These are phyloP conservation scores for Harpagifer antarcticus DNA, from an alignment of 2,797 vertebrate genomes.

Conservation along the genomic window DNA sequence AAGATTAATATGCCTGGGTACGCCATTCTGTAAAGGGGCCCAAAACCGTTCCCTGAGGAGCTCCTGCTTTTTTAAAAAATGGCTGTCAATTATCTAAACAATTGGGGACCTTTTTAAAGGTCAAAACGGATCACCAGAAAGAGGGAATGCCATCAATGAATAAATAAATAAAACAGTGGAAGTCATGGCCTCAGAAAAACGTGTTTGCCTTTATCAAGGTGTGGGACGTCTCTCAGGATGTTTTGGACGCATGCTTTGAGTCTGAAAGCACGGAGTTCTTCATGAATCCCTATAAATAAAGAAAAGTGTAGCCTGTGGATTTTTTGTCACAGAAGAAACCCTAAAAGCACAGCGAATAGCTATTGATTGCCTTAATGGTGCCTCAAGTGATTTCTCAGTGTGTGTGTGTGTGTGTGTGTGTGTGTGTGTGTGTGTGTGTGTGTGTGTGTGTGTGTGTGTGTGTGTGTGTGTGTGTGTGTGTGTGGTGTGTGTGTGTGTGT, in stretches of 20 bases:
- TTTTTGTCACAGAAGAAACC: conserved; percentile 20
- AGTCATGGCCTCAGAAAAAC: neutral
- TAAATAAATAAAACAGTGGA: neutral
- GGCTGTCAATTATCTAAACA: neutral
- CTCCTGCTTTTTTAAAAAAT: neutral
- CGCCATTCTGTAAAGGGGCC: too few species aligned
- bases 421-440: conserved; percentile 26
- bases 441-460: conserved; percentile 24
- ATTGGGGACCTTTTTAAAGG: neutral
- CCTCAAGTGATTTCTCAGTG: conserved; percentile 15
- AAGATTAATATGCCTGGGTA: neutral
- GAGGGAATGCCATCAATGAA: neutral
- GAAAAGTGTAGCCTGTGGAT: neutral
- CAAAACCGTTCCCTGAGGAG: neutral
- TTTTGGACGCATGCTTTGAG: neutral
- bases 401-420: conserved; percentile 15
- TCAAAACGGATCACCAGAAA: neutral
- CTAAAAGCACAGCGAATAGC: conserved; percentile 11
- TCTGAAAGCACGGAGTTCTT: neutral
- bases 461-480: conserved; percentile 22
- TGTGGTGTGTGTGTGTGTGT: conserved; percentile 16
- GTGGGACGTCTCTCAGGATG: neutral
- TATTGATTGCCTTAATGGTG: conserved; percentile 41
- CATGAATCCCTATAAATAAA: neutral
- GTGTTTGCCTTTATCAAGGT: neutral